Conservation (phyloP, 2,888 invertebrate genomes). For the Sphaerophoria taeniata region DNA sequence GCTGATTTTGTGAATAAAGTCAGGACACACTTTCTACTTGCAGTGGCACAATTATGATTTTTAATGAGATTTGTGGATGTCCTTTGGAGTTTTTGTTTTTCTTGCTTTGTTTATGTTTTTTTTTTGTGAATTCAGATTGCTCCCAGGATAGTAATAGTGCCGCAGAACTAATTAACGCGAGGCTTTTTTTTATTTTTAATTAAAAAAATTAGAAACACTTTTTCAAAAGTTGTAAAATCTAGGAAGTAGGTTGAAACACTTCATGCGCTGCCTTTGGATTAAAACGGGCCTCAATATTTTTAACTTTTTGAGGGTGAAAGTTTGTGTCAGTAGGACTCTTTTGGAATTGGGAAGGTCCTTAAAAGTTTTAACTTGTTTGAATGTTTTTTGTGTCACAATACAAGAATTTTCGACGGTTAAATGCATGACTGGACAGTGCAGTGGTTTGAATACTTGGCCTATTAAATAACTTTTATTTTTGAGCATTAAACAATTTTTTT, state of each 20-base stretch:
- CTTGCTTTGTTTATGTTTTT: not conserved
- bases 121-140: slow-evolving; percentile 17
- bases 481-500: no score
- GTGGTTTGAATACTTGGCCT: no score
- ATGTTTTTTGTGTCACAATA: no score
- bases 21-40: slow-evolving; percentile 40
- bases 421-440: no score
- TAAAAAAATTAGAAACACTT: slow-evolving; percentile 41
- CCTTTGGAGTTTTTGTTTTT: slow-evolving; percentile 30
- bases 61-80: no score
- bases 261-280: not conserved
- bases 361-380: not conserved
- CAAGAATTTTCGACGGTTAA: no score
- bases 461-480: no score
- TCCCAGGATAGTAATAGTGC: slow-evolving; percentile 49
- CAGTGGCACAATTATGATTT: slow-evolving; percentile 66
- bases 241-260: slow-evolving; percentile 27
- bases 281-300: slow-evolving; percentile 3
- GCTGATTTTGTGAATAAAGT: slow-evolving; percentile 44
- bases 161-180: slow-evolving; percentile 59
- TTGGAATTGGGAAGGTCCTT: not conserved
- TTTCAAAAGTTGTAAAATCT: not conserved
- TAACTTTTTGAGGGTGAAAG: not conserved
- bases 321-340: not conserved
- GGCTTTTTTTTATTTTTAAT: slow-evolving; percentile 40